Evolutionary conservation across 2,113 vertebrate genomes (phyloP).

Genomic region (Silurus glanis): DNA sequence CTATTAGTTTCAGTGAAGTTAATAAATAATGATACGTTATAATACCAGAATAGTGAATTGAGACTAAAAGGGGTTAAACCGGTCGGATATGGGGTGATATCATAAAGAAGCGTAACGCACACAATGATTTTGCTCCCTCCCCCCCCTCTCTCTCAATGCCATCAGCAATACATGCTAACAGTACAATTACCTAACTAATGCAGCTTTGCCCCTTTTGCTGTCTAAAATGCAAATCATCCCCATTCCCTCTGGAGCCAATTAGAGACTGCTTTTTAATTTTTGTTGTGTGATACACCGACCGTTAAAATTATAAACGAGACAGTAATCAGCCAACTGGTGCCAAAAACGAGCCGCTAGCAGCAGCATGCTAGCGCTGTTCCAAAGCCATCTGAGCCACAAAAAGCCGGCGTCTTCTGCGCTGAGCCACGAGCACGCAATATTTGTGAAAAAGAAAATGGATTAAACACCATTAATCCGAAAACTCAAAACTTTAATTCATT

Average conservation of each 20-base stretch:
- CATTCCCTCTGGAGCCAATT: constrained; percentile 54
- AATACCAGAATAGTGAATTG: background rate
- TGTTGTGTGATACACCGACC: constrained; percentile 41
- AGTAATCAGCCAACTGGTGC: constrained; percentile 29
- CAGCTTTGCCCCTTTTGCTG: background rate
- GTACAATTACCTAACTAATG: constrained; percentile 19
- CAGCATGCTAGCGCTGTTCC: constrained; percentile 16
- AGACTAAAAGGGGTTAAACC: background rate
- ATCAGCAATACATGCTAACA: constrained; percentile 18
- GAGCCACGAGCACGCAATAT: background rate
- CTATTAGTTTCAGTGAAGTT: background rate
- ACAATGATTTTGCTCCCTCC: background rate
- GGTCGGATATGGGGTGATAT: background rate
- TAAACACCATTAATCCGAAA: constrained; percentile 29
- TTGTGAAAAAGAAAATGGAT: constrained; percentile 19
- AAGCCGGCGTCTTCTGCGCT: background rate
- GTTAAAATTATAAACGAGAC: constrained; percentile 43
- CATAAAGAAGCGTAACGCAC: background rate
- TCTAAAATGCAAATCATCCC: constrained; percentile 43
- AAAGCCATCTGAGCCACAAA: constrained; percentile 25
- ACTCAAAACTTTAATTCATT: constrained; percentile 42
- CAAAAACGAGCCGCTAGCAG: background rate
- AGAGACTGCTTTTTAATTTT: constrained; percentile 42
- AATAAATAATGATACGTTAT: background rate
- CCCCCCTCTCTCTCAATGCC: background rate